phyloP scores from a whole-genome alignment of 2,888 invertebrate species.

The Hypselothyrea guttata region DNA sequence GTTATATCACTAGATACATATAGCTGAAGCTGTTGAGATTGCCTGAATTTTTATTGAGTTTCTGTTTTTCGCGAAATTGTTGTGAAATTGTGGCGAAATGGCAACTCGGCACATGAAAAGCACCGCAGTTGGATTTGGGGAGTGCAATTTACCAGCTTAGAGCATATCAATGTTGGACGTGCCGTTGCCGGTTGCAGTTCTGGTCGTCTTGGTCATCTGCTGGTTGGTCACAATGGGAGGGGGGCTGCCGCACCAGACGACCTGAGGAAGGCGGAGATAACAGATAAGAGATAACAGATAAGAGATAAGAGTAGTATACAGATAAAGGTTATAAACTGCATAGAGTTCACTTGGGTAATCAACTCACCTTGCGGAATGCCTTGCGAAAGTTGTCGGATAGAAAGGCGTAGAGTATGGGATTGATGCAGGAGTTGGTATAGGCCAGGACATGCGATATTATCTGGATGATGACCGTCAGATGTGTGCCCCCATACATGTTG shows the following conservation, averaged over 20 bases:
- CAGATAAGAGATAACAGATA: too few species aligned
- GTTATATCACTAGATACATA: too few species aligned
- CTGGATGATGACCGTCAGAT: slow-evolving; percentile 88
- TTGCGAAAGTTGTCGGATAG: slow-evolving; percentile 96
- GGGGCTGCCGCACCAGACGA: slow-evolving; percentile 82
- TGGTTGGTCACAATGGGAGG: slow-evolving; percentile 79
- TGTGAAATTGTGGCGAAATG: not conserved
- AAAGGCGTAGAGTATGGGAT: slow-evolving; percentile 96
- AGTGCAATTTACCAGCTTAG: slow-evolving; percentile 63
- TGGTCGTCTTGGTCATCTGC: slow-evolving; percentile 86
- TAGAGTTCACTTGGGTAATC: too few species aligned
- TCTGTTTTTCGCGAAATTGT: not conserved
- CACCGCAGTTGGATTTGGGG: not conserved
- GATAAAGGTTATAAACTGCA: too few species aligned
- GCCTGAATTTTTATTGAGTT: too few species aligned
- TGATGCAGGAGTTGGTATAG: slow-evolving; percentile 97
- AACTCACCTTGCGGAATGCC: slow-evolving; percentile 88
- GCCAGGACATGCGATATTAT: slow-evolving; percentile 91
- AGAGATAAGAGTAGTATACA: too few species aligned
- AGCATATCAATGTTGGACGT: slow-evolving; percentile 83
- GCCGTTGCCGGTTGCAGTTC: slow-evolving; percentile 86
- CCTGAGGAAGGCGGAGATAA: slow-evolving; percentile 59
- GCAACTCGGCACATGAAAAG: too few species aligned
- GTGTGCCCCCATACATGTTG: slow-evolving; percentile 87
- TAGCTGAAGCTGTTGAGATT: too few species aligned